phyloP scores from a whole-genome alignment of 2,797 vertebrate species.

The Paedocypris micromegethes region DNA sequence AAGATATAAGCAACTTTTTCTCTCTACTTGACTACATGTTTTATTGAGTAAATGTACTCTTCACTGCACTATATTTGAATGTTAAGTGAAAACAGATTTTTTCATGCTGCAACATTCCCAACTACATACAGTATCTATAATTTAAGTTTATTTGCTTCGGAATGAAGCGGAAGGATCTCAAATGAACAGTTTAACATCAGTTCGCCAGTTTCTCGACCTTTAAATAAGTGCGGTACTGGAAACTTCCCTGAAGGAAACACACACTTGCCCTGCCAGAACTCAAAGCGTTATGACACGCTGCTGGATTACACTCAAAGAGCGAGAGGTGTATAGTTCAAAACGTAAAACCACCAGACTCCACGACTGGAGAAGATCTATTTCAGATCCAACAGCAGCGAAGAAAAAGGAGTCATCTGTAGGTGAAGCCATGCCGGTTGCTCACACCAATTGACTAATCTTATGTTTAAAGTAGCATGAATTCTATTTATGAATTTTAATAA shows the following conservation, averaged over 20 bases:
- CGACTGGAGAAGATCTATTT: constrained; percentile 30
- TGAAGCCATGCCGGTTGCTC: too few relatives aligned
- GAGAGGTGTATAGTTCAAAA: constrained; percentile 21
- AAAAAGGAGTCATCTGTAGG: too few relatives aligned
- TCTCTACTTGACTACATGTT: too few relatives aligned
- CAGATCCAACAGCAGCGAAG: constrained; percentile 8
- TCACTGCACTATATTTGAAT: too few relatives aligned
- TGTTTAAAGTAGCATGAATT: too few relatives aligned
- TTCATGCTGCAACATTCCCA: not conserved
- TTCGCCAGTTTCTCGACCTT: not conserved
- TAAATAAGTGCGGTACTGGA: constrained; percentile 9
- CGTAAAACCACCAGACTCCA: constrained; percentile 28
- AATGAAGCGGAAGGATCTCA: constrained; percentile 16
- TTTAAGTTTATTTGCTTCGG: not conserved
- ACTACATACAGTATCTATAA: constrained; percentile 12
- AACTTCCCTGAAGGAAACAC: constrained; percentile 22
- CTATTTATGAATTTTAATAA: too few relatives aligned
- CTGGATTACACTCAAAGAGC: constrained; percentile 23
- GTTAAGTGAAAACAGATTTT: too few relatives aligned
- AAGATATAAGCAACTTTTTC: too few relatives aligned
- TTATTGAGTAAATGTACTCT: too few relatives aligned
- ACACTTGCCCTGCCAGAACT: not conserved
- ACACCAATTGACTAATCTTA: too few relatives aligned
- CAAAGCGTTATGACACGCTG: constrained; percentile 27
- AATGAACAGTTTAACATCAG: not conserved